A percentile compares a stretch with the other conserved stretches of the same genome.
These are phyloP conservation scores for Argyrosomus japonicus DNA, from an alignment of 2,113 vertebrate genomes.

Conservation along the genomic window DNA sequence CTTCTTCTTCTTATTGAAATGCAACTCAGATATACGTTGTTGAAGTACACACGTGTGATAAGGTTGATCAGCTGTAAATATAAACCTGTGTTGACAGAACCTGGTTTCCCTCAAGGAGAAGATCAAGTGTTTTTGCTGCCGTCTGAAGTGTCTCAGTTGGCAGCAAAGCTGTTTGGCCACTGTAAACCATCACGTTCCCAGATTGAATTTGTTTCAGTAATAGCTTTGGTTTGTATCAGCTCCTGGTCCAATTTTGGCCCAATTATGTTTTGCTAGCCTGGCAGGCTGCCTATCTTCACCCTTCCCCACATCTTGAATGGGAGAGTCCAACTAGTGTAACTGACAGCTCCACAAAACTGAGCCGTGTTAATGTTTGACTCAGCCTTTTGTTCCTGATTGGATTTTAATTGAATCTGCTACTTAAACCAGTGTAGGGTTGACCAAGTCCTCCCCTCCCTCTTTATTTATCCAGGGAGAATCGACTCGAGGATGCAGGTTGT, in stretches of 20 bases:
- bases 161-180: conserved; percentile 5
- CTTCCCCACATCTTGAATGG: conserved; percentile 7
- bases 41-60: neutral
- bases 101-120: conserved; percentile 2
- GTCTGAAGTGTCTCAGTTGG: neutral
- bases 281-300: conserved; percentile 37
- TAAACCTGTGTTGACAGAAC: conserved; percentile 41
- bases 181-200: conserved; percentile 40
- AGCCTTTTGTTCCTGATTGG: conserved; percentile 50
- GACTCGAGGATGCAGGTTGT: neutral
- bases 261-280: conserved; percentile 53
- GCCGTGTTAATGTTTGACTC: conserved; percentile 33
- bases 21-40: neutral
- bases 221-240: conserved; percentile 64
- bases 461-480: conserved; percentile 28
- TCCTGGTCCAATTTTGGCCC: conserved; percentile 58
- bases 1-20: conserved; percentile 1
- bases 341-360: conserved; percentile 30
- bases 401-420: conserved; percentile 56
- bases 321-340: conserved; percentile 21
- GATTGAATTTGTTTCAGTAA: conserved; percentile 72
- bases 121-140: conserved; percentile 1
- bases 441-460: neutral
- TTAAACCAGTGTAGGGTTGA: conserved; percentile 3
- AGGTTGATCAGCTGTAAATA: conserved; percentile 22